Conservation (phyloP, 2,113 vertebrate species). For the Pachypanchax playfairii region DNA sequence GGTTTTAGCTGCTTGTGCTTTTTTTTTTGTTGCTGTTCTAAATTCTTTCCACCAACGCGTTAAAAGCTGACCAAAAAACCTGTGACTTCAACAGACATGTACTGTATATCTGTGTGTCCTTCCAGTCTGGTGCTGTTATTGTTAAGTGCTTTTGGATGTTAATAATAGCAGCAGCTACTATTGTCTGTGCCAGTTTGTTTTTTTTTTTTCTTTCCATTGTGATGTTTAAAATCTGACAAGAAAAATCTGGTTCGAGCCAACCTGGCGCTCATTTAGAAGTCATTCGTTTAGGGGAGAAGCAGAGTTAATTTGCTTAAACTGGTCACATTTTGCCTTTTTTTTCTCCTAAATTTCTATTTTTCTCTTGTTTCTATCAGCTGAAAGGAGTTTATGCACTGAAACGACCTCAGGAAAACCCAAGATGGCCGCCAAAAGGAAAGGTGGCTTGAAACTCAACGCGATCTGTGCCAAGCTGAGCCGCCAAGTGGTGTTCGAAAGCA, state of each 20-base stretch:
- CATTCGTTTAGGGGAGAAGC: not conserved
- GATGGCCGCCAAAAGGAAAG: constrained; percentile 99
- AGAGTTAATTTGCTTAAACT: not conserved
- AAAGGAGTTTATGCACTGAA: constrained; percentile 98
- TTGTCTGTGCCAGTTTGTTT: constrained; percentile 51
- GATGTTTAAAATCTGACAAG: constrained; percentile 45
- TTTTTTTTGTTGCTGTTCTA: constrained; percentile 12
- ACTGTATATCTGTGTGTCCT: constrained; percentile 64
- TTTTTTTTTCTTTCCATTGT: constrained; percentile 58
- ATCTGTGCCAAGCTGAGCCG: constrained; percentile 99
- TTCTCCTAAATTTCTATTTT: not conserved
- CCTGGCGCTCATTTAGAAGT: not conserved
- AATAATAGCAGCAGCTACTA: constrained; percentile 68
- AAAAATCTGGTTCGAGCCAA: constrained; percentile 9
- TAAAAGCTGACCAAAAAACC: constrained; percentile 62
- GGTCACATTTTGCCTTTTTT: constrained; percentile 23
- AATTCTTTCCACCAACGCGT: constrained; percentile 38
- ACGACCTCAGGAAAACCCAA: constrained; percentile 94
- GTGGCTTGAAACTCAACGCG: constrained; percentile 98
- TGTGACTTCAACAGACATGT: constrained; percentile 71
- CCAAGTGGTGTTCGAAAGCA: constrained; percentile 93
- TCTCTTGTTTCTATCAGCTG: constrained; percentile 81
- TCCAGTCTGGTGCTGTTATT: constrained; percentile 62
- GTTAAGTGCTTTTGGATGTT: constrained; percentile 66
- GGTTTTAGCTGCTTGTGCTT: constrained; percentile 62